These are phyloP conservation scores for Premnoplex brunnescens DNA, from an alignment of 2,797 vertebrate species.

Conservation along the genomic window DNA sequence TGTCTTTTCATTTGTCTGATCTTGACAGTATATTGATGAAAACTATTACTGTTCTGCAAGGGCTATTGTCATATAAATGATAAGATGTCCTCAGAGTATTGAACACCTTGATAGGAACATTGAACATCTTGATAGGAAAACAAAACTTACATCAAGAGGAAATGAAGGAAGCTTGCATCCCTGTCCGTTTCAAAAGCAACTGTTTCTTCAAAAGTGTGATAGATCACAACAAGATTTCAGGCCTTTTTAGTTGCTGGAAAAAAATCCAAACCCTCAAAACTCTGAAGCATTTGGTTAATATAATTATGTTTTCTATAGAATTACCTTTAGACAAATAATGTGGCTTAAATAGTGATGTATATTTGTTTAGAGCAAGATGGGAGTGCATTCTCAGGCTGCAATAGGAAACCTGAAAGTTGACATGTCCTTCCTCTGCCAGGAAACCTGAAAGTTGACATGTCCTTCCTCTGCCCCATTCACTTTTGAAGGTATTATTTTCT, in stretches of 20 bases:
- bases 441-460: background rate
- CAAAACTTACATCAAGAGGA: background rate
- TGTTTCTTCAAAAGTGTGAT: background rate
- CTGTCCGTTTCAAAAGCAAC: background rate
- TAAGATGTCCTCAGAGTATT: background rate
- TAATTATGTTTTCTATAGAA: background rate
- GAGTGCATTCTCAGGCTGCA: background rate
- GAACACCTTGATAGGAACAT: background rate
- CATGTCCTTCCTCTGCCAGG: background rate
- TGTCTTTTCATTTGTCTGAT: background rate
- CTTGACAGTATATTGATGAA: background rate
- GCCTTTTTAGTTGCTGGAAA: background rate
- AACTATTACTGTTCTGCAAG: slow-evolving; percentile 13
- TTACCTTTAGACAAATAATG: background rate
- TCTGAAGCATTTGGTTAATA: background rate
- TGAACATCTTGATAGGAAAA: background rate
- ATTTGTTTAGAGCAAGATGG: background rate
- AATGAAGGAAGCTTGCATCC: background rate
- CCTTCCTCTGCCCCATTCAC: background rate
- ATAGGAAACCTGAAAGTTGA: background rate
- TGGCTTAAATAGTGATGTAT: background rate
- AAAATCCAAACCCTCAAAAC: background rate
- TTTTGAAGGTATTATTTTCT: background rate
- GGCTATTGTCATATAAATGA: background rate
- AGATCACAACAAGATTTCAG: background rate